phyloP scores from a whole-genome alignment of 2,888 invertebrate species.

The Polyploca ridens region DNA sequence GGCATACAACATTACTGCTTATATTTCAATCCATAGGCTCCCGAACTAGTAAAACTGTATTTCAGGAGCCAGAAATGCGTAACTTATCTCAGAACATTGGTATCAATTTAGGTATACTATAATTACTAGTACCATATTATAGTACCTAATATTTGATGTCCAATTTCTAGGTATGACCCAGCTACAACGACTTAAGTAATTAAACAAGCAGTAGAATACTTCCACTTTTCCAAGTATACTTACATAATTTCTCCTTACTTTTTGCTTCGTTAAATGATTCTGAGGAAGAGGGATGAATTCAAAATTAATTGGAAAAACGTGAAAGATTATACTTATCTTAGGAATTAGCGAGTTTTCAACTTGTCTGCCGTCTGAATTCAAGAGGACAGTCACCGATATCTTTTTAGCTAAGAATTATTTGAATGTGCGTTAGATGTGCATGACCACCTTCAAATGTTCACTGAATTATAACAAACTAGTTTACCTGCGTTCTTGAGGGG shows the following conservation, averaged over 20 bases:
- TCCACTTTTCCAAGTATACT: neutral
- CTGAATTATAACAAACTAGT: neutral
- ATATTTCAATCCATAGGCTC: no score
- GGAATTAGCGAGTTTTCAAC: conserved; percentile 15
- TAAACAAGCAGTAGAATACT: neutral
- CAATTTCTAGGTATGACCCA: no score
- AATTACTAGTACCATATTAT: no score
- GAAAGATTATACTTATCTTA: conserved; percentile 11
- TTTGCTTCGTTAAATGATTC: neutral
- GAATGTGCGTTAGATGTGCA: conserved; percentile 15
- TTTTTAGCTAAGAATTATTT: conserved; percentile 14
- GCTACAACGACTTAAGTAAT: neutral
- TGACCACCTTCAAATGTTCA: neutral
- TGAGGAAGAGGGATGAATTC: conserved; percentile 1
- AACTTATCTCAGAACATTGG: no score
- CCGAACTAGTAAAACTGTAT: no score
- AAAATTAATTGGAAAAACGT: conserved; percentile 26
- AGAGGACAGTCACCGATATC: conserved; percentile 32
- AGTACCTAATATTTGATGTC: no score
- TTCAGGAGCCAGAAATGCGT: no score
- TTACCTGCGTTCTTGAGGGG: neutral
- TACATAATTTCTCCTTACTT: no score
- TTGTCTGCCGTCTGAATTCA: conserved; percentile 18
- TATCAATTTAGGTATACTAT: no score
- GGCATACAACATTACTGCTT: no score